Evolutionary conservation across 2,888 invertebrate species (phyloP).

Genomic region (Augiades crinisus): DNA sequence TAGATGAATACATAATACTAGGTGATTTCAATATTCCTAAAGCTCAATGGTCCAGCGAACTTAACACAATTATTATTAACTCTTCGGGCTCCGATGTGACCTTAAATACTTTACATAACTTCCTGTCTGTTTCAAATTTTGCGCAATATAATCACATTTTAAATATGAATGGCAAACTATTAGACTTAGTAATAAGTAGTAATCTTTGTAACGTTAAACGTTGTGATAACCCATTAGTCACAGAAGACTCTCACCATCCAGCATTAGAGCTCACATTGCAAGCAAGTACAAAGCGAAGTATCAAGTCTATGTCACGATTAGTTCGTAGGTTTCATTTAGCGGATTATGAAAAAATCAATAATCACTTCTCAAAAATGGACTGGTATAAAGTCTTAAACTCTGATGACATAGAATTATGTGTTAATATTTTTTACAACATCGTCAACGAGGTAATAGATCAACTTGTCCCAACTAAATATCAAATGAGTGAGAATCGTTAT

Average conservation of each 20-base stretch:
- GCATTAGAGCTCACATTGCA: background rate
- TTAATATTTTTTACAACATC: background rate
- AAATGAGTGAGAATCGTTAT: background rate
- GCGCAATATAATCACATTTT: background rate
- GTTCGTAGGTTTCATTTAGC: background rate
- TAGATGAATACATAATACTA: background rate
- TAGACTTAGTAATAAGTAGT: background rate
- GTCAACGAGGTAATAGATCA: background rate
- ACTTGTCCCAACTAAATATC: background rate
- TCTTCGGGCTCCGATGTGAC: background rate
- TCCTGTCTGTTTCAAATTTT: background rate
- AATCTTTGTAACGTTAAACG: background rate
- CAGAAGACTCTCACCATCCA: slow-evolving; percentile 2
- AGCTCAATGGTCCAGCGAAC: background rate
- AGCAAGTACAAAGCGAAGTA: background rate
- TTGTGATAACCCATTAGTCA: background rate
- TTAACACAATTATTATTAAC: background rate
- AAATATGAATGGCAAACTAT: background rate
- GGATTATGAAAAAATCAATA: background rate
- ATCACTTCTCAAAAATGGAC: background rate
- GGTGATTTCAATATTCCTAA: slow-evolving; percentile 1
- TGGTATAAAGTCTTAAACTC: background rate
- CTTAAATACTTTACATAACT: background rate
- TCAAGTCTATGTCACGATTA: background rate
- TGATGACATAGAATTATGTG: background rate